A percentile compares a stretch with the other conserved stretches of the same genome.
Conservation (phyloP, 2,113 vertebrate species). For the Equus quagga region DNA sequence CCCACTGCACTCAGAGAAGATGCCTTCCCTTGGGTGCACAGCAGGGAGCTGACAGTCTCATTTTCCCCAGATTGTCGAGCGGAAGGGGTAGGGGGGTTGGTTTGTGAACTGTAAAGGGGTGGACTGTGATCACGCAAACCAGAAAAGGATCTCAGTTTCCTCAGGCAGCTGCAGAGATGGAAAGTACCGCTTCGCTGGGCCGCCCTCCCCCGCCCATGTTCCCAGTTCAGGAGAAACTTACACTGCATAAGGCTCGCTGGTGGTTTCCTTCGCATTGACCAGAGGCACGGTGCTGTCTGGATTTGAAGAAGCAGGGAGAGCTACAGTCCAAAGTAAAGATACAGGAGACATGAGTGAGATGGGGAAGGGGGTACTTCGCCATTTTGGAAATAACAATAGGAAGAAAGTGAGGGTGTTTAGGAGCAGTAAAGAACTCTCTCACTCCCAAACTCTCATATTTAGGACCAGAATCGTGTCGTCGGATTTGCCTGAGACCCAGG, state of each 20-base stretch:
- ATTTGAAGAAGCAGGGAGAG: background rate
- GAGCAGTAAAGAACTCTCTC: background rate
- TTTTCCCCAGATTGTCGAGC: fast-evolving
- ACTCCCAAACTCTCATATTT: background rate
- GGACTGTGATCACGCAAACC: background rate
- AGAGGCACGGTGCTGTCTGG: fast-evolving
- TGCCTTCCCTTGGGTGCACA: fast-evolving
- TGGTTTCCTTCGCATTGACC: background rate
- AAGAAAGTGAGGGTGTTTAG: background rate
- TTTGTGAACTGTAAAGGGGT: background rate
- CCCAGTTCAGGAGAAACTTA: background rate
- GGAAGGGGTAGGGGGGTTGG: background rate
- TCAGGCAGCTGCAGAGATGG: background rate
- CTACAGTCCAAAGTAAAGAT: background rate
- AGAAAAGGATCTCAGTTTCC: background rate
- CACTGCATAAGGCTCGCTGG: fast-evolving
- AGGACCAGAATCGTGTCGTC: background rate
- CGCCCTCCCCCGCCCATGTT: fast-evolving
- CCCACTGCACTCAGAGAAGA: background rate
- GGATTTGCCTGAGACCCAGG: background rate
- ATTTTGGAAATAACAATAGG: background rate
- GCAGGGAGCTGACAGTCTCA: background rate
- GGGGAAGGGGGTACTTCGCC: too few species aligned
- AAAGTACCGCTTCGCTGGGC: background rate
- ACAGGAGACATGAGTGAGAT: fast-evolving